Percentiles rank a stretch among this genome's conserved stretches.
phyloP scores from a whole-genome alignment of 2,888 invertebrate genomes.

The Tridacna gigas region DNA sequence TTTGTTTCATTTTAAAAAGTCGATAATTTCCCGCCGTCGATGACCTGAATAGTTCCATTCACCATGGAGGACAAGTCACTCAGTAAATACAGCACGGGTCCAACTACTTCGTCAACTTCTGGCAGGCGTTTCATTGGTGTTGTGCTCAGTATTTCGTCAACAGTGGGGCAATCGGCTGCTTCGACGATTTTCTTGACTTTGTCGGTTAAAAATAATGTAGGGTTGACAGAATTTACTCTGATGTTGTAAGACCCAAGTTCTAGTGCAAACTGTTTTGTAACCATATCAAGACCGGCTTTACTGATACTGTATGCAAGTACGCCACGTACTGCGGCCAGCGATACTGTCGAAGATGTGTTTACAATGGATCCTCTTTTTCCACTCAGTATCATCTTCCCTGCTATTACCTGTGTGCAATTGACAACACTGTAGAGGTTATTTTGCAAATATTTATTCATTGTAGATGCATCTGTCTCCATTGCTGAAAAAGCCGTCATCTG shows the following conservation, averaged over 20 bases:
- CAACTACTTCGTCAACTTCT: conserved; percentile 83
- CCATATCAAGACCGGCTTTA: conserved; percentile 94
- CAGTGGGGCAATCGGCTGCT: conserved; percentile 89
- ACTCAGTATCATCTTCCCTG: conserved; percentile 89
- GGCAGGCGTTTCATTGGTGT: conserved; percentile 92
- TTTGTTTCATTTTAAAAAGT: too few relatives aligned
- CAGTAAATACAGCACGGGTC: conserved; percentile 57
- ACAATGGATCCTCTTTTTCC: conserved; percentile 93
- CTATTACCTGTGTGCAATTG: conserved; percentile 92
- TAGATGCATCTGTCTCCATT: conserved; percentile 88
- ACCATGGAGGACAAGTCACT: conserved; percentile 60
- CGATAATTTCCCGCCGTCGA: conserved; percentile 57
- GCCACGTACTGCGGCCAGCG: conserved; percentile 87
- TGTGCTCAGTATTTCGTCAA: conserved; percentile 89
- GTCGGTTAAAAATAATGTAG: conserved; percentile 95
- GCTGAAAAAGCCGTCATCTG: conserved; percentile 90
- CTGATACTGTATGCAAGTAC: conserved; percentile 93
- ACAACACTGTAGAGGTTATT: conserved; percentile 93
- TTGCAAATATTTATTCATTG: conserved; percentile 90
- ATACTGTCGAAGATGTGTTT: conserved; percentile 91
- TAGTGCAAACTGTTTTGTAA: conserved; percentile 93
- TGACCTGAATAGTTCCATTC: conserved; percentile 51
- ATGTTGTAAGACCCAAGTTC: conserved; percentile 93
- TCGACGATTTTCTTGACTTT: conserved; percentile 93
- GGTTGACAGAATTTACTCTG: conserved; percentile 95